Base-by-base conservation (phyloP, 2,888 invertebrate genomes). In the Portevinia maculata region DNA sequence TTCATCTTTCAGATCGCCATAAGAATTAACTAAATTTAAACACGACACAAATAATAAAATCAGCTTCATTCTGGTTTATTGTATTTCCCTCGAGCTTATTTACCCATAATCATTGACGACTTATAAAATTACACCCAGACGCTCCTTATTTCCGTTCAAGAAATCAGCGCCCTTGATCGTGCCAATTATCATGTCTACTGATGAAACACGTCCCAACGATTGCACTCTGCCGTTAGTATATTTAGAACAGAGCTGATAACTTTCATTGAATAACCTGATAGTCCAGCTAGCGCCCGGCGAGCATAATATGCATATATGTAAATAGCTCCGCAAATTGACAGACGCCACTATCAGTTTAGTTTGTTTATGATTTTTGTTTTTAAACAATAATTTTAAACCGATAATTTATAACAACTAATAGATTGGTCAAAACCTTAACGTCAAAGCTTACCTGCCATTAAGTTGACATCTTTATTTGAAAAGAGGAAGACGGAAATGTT, bases 401-500 rank as follows among this genome's bases (percentile, higher is more conserved):
- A 67, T 44, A 19, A 41, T 34, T 24, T 32, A 13, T 19, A 21
- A 55, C 34, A 13, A n/a, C n/a, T n/a, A n/a, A n/a, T n/a, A n/a
- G n/a, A n/a, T n/a, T n/a, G n/a, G n/a, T n/a, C n/a, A n/a, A n/a
- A n/a, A n/a, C n/a, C n/a, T n/a, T n/a, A n/a, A n/a, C n/a, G n/a
- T n/a, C n/a, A n/a, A n/a, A n/a, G n/a, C n/a, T n/a, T 19, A 19
- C 19, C 30, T 24, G 24, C 13, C 9, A 21, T 39, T 52, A 8
- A 17, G 37, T 41, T 13, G 28, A 55, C 21, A 34, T 24, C 6
- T 13, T 1, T 7, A 19, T 8, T 28, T 13, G 2, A 69, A 57
- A 37, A 69, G n/a, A n/a, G 55, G 55, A 69, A 69, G 37, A 46
- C 46, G 44, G 55, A 69, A 69, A 69, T 57, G 46, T 57, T 69